Conservation (phyloP, 2,888 invertebrate species). For the Aleiodes leptofemur region DNA sequence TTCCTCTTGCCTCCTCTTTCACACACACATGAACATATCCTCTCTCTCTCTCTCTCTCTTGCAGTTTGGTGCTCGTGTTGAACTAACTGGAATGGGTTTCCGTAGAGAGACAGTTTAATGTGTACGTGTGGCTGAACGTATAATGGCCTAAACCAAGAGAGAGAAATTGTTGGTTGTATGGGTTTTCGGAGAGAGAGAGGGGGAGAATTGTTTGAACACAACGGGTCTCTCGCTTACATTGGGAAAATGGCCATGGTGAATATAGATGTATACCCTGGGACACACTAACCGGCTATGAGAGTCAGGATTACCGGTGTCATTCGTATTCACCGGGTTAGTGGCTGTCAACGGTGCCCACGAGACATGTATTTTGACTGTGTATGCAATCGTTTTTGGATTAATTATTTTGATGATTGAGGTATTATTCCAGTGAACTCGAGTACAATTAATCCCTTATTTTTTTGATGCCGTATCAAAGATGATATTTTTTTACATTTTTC, state of each 20-base stretch:
- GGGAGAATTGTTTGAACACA: conserved; percentile 51
- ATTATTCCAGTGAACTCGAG: no score
- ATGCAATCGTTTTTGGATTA: conserved; percentile 33
- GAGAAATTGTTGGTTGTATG: conserved; percentile 33
- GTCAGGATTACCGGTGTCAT: conserved; percentile 73
- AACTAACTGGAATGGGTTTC: conserved; percentile 53
- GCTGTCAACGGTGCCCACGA: conserved; percentile 67
- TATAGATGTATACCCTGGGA: conserved; percentile 54
- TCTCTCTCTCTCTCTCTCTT: conserved; percentile 21
- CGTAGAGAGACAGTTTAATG: conserved; percentile 48
- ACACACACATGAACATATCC: conserved; percentile 33
- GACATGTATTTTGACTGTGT: conserved; percentile 20
- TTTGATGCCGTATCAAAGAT: no score
- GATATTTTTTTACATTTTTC: no score
- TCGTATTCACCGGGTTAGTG: conserved; percentile 73
- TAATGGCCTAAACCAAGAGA: conserved; percentile 35
- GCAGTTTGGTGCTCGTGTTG: conserved; percentile 43
- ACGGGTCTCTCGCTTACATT: conserved; percentile 37
- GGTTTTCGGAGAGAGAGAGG: conserved; percentile 33
- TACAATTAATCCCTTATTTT: no score
- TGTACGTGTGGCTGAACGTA: conserved; percentile 48
- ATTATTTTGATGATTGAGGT: conserved; percentile 3
- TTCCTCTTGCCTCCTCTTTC: conserved; percentile 40
- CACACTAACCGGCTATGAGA: conserved; percentile 69
- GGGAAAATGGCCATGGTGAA: conserved; percentile 65